Percentiles rank a stretch among this genome's conserved stretches.
Evolutionary conservation across 1,140 invertebrate genomes (phyloP).

Genomic region (Tetranychus urticae): DNA sequence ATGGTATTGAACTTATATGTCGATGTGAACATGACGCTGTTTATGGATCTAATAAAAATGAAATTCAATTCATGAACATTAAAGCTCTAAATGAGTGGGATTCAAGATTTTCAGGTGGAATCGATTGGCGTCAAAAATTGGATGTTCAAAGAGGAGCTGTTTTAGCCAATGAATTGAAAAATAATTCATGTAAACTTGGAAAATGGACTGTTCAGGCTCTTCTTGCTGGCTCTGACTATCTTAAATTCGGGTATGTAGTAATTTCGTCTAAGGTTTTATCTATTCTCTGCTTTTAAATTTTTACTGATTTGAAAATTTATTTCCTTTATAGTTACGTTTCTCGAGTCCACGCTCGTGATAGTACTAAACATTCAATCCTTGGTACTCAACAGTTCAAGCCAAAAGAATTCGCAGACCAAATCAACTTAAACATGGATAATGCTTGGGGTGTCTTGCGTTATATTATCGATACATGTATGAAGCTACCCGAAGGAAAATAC

Average conservation of each 20-base stretch:
- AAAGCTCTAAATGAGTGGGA: constrained; percentile 99
- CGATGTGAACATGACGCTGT: constrained; percentile 93
- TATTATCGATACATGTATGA: constrained; percentile 93
- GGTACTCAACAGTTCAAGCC: constrained; percentile 97
- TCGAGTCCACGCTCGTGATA: constrained; percentile 69
- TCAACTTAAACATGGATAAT: constrained; percentile 98
- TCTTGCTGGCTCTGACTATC: constrained; percentile 82
- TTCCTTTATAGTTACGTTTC: constrained; percentile 53
- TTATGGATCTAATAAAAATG: constrained; percentile 54
- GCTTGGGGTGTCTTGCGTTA: constrained; percentile 96
- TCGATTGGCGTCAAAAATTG: constrained; percentile 92
- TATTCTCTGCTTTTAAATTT: constrained; percentile 1
- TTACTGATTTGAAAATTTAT: not conserved
- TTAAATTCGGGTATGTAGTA: constrained; percentile 63
- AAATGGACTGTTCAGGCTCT: constrained; percentile 97
- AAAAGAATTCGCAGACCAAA: constrained; percentile 91
- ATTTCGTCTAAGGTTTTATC: not conserved
- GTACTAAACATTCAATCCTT: constrained; percentile 85
- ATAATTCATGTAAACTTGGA: constrained; percentile 94
- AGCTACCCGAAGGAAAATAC: constrained; percentile 86
- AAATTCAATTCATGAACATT: constrained; percentile 75
- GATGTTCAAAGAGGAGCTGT: constrained; percentile 94
- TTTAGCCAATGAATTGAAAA: constrained; percentile 87
- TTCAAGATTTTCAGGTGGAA: constrained; percentile 72
- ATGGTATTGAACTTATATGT: constrained; percentile 67